Evolutionary conservation across 1,140 invertebrate genomes (phyloP).

Genomic region (Monomorium pharaonis): DNA sequence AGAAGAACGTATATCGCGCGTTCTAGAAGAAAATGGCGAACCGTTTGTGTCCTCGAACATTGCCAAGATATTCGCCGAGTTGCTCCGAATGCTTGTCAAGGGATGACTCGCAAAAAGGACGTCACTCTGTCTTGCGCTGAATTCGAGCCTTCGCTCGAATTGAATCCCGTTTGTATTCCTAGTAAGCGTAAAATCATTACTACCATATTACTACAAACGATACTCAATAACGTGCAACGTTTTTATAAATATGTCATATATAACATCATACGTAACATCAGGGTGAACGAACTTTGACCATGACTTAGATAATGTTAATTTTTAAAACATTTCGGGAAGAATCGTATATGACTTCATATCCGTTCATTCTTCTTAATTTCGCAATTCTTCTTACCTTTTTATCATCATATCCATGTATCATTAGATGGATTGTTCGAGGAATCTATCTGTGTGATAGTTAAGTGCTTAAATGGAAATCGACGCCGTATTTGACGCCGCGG

Average conservation of each 20-base stretch:
- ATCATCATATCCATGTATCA: background rate
- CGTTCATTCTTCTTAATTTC: too few species aligned
- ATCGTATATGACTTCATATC: too few species aligned
- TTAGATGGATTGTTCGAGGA: background rate
- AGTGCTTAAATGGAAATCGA: background rate
- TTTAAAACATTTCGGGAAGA: too few species aligned
- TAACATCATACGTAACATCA: too few species aligned
- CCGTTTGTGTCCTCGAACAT: slow-evolving; percentile 58
- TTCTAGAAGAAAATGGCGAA: slow-evolving; percentile 57
- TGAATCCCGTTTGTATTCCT: slow-evolving; percentile 14
- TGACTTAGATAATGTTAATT: too few species aligned
- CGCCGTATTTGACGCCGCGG: background rate
- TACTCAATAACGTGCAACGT: too few species aligned
- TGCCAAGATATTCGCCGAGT: slow-evolving; percentile 58
- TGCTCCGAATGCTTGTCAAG: slow-evolving; percentile 45
- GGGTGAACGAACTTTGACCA: too few species aligned
- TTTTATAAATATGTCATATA: too few species aligned
- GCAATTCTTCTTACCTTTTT: background rate
- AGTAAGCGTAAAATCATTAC: too few species aligned
- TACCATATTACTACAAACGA: too few species aligned
- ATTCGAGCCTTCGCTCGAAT: slow-evolving; percentile 13
- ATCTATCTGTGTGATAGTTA: background rate
- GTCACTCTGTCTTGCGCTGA: slow-evolving; percentile 17
- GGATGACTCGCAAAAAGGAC: slow-evolving; percentile 28
- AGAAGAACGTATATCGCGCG: slow-evolving; percentile 53